phyloP scores from a whole-genome alignment of 2,888 invertebrate genomes.

The Mythimna lalbum region DNA sequence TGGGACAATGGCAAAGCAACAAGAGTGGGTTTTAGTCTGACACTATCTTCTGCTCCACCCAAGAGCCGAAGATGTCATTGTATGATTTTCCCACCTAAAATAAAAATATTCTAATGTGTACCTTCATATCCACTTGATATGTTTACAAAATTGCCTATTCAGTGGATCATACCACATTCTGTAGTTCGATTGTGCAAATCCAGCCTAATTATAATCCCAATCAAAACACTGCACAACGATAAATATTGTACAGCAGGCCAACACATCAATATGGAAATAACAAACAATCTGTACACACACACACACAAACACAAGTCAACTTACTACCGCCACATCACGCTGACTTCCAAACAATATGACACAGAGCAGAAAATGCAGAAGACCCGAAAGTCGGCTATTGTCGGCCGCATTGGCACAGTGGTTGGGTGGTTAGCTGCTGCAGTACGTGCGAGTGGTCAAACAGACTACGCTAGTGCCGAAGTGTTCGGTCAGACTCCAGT shows the following conservation, averaged over 20 bases:
- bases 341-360: constrained; percentile 50
- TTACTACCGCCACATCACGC: constrained; percentile 39
- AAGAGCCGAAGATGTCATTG: too few species aligned
- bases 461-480: too few species aligned
- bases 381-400: not conserved
- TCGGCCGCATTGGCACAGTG: too few species aligned
- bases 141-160: not conserved
- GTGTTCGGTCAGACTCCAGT: too few species aligned
- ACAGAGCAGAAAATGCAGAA: constrained; percentile 21
- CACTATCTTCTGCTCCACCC: too few species aligned
- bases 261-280: constrained; percentile 54
- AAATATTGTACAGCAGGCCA: constrained; percentile 35
- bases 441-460: too few species aligned
- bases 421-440: too few species aligned
- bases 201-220: constrained; percentile 22
- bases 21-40: too few species aligned
- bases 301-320: constrained; percentile 39
- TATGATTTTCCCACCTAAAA: too few species aligned
- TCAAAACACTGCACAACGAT: constrained; percentile 23
- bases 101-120: too few species aligned
- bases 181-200: not conserved
- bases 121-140: not conserved
- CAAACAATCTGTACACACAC: constrained; percentile 37
- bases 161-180: not conserved
- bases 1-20: too few species aligned